Evolutionary conservation across 2,797 vertebrate species (phyloP), one percentile per base, ranked within the genome.

Genomic region (Crenichthys baileyi): DNA sequence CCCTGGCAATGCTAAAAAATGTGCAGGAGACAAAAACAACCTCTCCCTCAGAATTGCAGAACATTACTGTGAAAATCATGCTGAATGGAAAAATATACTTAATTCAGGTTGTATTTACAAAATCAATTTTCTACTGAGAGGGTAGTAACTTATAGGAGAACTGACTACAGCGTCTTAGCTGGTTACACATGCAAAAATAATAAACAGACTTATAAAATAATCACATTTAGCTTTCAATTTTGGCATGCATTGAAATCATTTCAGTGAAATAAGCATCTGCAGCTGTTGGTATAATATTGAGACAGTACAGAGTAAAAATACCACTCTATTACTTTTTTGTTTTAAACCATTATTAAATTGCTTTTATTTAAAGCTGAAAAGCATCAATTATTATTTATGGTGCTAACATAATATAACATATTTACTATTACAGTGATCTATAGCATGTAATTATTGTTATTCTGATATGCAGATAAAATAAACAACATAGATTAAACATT

Each of bases 1-100:
- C 65, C 65, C 41, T 3, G 12, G 65, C 41, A 44, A 68, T 68
- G 41, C 65, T 68, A 13, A 68, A 46, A 68, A 68, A 44, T 29
- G 44, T 70, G 70, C 70, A 72, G 16, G 48, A 72, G 46, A 68
- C 22, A 68, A 72, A 51, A 72, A 72, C 70, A 72, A 20, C 46
- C 20, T 72, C 70, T 72, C 15, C 46, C n/a, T 44, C 70, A 72
- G 18, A 31, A 31, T 18, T 51, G 65, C 22, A 68, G 65, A 68
- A 68, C 65, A 51, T 72, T 72, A 72, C 8, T 72, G 20, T 72
- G n/a, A 31, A 72, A 53, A 31, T 72, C 46, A 12, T 72, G 29
- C 48, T 72, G 26, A 16, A 31, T 16, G 8, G 0, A 5, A 31
- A 31, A 12, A 31, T 18, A 51, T 12, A 65, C 18, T 20, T 11